Conservation (phyloP, 2,888 invertebrate species). For the Folsomia candida region DNA sequence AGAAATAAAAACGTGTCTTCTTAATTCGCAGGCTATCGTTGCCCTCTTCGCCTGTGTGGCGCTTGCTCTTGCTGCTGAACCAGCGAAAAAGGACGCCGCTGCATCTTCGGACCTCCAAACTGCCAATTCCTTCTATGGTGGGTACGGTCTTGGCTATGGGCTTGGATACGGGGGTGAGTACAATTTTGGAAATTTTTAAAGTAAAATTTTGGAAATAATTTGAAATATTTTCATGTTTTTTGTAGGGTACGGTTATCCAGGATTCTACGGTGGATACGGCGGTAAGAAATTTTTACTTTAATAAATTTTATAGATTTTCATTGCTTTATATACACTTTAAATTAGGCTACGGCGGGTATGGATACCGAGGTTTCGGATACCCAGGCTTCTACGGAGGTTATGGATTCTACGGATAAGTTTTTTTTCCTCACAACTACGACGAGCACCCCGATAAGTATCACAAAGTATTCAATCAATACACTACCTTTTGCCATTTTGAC, state of each 20-base stretch:
- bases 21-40: constrained; percentile 38
- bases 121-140: constrained; percentile 43
- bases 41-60: constrained; percentile 44
- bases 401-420: constrained; percentile 46
- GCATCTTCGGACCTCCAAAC: constrained; percentile 43
- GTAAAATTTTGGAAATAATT: constrained; percentile 22
- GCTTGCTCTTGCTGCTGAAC: constrained; percentile 33
- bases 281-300: constrained; percentile 9
- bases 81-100: constrained; percentile 42
- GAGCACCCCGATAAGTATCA: no score
- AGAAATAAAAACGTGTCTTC: not conserved
- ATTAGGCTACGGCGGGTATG: constrained; percentile 28
- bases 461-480: not conserved
- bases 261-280: constrained; percentile 34
- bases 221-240: not conserved
- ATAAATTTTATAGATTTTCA: not conserved
- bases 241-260: constrained; percentile 19
- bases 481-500: constrained; percentile 9
- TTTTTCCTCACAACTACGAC: no score
- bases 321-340: constrained; percentile 5
- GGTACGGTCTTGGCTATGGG: constrained; percentile 29
- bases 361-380: constrained; percentile 31
- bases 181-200: not conserved
- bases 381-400: constrained; percentile 28
- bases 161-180: constrained; percentile 25